Evolutionary conservation across 2,113 vertebrate species (phyloP).

Genomic region (Malurus cyaneus): DNA sequence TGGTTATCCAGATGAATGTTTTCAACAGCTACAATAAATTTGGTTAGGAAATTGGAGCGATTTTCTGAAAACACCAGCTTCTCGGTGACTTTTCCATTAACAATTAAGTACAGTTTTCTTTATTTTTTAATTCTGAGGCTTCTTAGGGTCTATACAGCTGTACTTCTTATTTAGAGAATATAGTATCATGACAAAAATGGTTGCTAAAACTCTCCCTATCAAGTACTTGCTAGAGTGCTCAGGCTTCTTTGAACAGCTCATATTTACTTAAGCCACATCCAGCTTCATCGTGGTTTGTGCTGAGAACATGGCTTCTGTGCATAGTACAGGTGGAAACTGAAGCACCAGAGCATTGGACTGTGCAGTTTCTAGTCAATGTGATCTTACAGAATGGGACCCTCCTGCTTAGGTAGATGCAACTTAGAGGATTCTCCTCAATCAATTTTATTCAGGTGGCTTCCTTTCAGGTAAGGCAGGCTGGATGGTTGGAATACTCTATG

Average conservation of each 20-base stretch:
- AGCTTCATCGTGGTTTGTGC: not conserved
- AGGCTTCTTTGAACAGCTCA: not conserved
- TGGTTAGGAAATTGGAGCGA: not conserved
- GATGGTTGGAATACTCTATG: accelerated
- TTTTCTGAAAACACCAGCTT: not conserved
- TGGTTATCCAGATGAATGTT: not conserved
- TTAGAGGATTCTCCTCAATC: not conserved
- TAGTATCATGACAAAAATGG: not conserved
- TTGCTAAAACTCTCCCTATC: not conserved
- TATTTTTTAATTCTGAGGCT: not conserved
- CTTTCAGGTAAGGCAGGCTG: not conserved
- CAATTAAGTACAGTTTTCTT: not conserved
- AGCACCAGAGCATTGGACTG: not conserved
- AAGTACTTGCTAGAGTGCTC: not conserved
- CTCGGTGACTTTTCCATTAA: not conserved
- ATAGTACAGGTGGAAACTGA: not conserved
- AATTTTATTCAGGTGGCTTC: not conserved
- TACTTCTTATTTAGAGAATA: not conserved
- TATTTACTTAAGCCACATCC: not conserved
- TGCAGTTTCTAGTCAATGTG: not conserved
- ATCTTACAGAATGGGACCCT: not conserved
- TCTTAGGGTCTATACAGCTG: not conserved
- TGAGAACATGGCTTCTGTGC: not conserved
- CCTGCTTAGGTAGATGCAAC: not conserved
- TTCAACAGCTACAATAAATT: not conserved